Percentiles rank a stretch among this genome's conserved stretches.
Evolutionary conservation across 2,113 vertebrate genomes (phyloP).

Genomic region (Heterotilapia buettikoferi): DNA sequence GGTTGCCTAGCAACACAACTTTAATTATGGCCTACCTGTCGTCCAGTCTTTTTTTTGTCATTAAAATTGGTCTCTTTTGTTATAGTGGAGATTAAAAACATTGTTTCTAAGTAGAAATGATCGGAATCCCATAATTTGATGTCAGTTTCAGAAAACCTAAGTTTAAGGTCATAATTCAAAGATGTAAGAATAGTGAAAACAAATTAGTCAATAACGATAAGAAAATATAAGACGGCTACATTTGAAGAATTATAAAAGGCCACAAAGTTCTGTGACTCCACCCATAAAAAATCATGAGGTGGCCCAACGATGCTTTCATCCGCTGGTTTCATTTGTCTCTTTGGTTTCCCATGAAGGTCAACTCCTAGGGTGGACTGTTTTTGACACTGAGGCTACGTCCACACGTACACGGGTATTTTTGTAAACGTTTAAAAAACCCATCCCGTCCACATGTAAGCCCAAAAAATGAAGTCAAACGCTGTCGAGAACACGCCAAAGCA

Average conservation of each 20-base stretch:
- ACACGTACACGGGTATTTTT: neutral
- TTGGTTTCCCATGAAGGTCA: neutral
- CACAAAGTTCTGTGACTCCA: neutral
- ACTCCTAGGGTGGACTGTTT: neutral
- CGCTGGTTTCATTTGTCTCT: neutral
- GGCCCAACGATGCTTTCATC: neutral
- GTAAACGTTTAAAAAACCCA: neutral
- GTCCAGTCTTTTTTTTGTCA: neutral
- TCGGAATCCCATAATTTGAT: neutral
- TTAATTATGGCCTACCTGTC: neutral
- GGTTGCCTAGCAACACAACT: neutral
- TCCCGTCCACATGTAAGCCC: neutral
- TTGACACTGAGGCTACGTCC: neutral
- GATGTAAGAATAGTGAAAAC: neutral
- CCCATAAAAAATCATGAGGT: too few species aligned
- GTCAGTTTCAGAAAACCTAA: neutral
- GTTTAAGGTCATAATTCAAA: neutral
- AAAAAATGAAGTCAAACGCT: neutral
- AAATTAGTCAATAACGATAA: neutral
- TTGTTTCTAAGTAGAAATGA: neutral
- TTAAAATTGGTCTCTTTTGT: neutral
- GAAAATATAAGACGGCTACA: neutral
- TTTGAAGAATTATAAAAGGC: neutral
- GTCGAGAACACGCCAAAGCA: neutral
- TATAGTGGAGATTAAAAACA: neutral